Evolutionary conservation across 2,888 invertebrate genomes (phyloP).

Genomic region (Automeris io): DNA sequence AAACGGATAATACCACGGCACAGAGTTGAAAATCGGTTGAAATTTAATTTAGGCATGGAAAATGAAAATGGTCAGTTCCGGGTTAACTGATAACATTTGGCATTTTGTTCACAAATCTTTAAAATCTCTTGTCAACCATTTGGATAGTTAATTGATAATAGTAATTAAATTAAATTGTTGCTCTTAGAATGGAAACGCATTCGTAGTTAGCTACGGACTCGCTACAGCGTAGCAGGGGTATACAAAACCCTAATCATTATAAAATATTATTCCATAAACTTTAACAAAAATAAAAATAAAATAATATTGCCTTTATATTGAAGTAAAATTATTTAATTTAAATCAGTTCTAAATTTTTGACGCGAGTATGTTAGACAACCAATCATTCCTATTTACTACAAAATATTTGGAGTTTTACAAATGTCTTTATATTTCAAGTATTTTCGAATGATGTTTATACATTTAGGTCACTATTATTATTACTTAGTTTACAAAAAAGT

Average conservation of each 20-base stretch:
- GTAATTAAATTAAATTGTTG: not conserved
- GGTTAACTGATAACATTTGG: slow-evolving; percentile 32
- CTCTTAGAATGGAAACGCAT: not conserved
- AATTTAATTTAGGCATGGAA: slow-evolving; percentile 11
- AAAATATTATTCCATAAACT: no score
- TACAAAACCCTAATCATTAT: not conserved
- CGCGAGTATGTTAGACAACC: no score
- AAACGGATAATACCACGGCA: slow-evolving; percentile 18
- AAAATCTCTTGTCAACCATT: not conserved
- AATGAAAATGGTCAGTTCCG: slow-evolving; percentile 23
- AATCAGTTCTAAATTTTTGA: no score
- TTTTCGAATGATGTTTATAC: no score
- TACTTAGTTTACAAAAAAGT: no score
- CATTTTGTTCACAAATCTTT: slow-evolving; percentile 14
- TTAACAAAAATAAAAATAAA: no score
- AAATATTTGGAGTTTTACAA: no score
- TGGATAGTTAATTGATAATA: not conserved
- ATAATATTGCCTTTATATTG: no score
- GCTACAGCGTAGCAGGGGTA: slow-evolving; percentile 6
- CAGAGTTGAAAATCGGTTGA: slow-evolving; percentile 21
- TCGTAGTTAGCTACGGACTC: slow-evolving; percentile 1
- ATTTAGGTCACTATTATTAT: no score
- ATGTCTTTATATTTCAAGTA: no score
- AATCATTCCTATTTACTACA: no score
- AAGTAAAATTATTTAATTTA: no score